Base-by-base conservation (phyloP, 2,888 invertebrate species). In the Aromia moschata region DNA sequence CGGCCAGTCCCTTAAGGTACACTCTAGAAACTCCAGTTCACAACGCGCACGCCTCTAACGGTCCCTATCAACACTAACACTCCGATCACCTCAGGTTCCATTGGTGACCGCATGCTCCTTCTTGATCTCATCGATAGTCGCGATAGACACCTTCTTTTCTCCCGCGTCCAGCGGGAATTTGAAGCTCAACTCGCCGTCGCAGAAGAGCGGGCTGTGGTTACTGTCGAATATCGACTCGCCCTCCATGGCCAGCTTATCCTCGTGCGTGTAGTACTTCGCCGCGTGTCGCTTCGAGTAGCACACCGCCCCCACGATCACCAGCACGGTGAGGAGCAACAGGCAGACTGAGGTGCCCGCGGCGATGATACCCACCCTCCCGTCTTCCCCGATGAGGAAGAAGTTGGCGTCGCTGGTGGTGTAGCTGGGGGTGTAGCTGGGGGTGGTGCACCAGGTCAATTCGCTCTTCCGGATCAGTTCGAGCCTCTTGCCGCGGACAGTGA, bases 191-290 rank as follows among this genome's bases (percentile, higher is more conserved):
- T 86, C 86, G 58, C 80, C 80, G 56, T 82, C 81, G 54, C 80
- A 79, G 62, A 81, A 80, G 31, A 82, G 70, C 7, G 81, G 79
- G 51, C 81, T 81, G 56, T 80, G 79, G 57, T 77, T 80, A 60
- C 74, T 79, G 43, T 82, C 82, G 65, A 81, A 81, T 51, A 83
- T 81, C 37, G 80, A 77, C 54, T 82, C 82, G n/a, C 79, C 74
- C 61, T 81, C 81, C 33, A 73, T 73, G 2, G 75, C 71, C 38
- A 80, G 63, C 64, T 88, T 88, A 75, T 90, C 91, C 78, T 92
- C 92, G 74, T 91, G 87, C 7, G 92, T 93, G 77, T 92, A 92
- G 79, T 93, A 93, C 59, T 87, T 89, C 1, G 91, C 91, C 0
- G 90, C 88, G 67, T 89, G 88, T 49, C 89, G 87, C 45, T 88